Percentiles rank a stretch among this genome's conserved stretches.
phyloP scores from a whole-genome alignment of 1,140 invertebrate species.

The Drosophila erecta region DNA sequence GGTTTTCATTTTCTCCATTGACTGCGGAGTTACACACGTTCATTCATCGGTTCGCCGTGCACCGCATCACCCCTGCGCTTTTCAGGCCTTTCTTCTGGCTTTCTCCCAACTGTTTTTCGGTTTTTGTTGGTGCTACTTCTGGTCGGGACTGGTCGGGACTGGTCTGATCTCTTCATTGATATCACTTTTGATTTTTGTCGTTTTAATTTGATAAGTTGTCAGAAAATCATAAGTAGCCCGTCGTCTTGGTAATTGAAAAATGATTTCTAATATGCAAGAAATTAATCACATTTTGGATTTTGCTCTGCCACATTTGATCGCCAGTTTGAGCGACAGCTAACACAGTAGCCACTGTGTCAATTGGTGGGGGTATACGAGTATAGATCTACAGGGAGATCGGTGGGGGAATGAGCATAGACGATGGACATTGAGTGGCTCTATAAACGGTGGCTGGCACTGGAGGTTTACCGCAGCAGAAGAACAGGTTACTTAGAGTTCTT shows the following conservation, averaged over 20 bases:
- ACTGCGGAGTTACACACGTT: slow-evolving; percentile 63
- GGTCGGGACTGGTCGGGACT: slow-evolving; percentile 1
- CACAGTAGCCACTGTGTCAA: slow-evolving; percentile 59
- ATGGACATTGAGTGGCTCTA: not conserved
- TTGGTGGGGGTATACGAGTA: slow-evolving; percentile 4
- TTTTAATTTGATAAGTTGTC: slow-evolving; percentile 82
- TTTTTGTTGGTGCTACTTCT: slow-evolving; percentile 18
- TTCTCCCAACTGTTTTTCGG: slow-evolving; percentile 67
- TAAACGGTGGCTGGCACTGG: not conserved
- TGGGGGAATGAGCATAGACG: too few relatives aligned
- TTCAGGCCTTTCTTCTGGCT: slow-evolving; percentile 45
- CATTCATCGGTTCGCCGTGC: slow-evolving; percentile 60
- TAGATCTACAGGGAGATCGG: not conserved
- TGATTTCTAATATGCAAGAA: slow-evolving; percentile 84
- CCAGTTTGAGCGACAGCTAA: slow-evolving; percentile 78
- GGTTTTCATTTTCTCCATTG: slow-evolving; percentile 40
- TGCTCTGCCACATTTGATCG: slow-evolving; percentile 56
- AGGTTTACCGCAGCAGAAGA: not conserved
- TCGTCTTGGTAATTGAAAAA: slow-evolving; percentile 81
- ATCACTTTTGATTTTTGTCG: slow-evolving; percentile 80
- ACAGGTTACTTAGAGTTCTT: not conserved
- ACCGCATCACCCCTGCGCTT: not conserved
- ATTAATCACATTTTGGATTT: slow-evolving; percentile 84
- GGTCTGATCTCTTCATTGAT: slow-evolving; percentile 78
- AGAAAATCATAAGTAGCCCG: slow-evolving; percentile 73